A percentile compares a stretch with the other conserved stretches of the same genome.
Conservation (phyloP, 92 coral and sea anemone species). For the Anthopleura xanthogrammica region DNA sequence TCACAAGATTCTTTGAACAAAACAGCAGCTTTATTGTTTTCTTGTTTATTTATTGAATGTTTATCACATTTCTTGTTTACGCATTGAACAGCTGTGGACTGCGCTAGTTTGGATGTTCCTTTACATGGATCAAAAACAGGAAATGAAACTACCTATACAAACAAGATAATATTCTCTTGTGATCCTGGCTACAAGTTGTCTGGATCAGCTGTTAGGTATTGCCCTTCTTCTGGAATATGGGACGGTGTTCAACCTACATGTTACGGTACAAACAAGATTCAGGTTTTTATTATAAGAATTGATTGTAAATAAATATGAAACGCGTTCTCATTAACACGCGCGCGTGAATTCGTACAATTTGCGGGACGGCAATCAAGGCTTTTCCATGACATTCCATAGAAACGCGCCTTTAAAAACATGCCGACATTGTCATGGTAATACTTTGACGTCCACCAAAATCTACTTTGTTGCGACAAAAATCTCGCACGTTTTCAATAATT, state of each 20-base stretch:
- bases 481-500: neutral
- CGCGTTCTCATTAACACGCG: neutral
- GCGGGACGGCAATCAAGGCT: too few species aligned
- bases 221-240: conserved; percentile 61
- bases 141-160: conserved; percentile 45
- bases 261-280: conserved; percentile 4
- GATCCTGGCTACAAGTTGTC: conserved; percentile 48
- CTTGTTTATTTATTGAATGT: neutral
- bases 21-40: too few species aligned
- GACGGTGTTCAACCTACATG: conserved; percentile 37
- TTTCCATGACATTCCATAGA: too few species aligned
- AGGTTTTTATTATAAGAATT: too few species aligned
- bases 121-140: conserved; percentile 51
- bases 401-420: too few species aligned
- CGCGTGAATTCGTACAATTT: too few species aligned
- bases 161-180: conserved; percentile 43
- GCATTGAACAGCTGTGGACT: conserved; percentile 52
- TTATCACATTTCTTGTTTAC: neutral
- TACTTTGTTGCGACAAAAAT: too few species aligned
- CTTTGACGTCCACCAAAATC: too few species aligned
- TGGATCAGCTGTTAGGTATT: conserved; percentile 40
- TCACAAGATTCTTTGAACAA: too few species aligned
- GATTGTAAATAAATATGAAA: neutral
- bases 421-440: too few species aligned
- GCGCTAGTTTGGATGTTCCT: conserved; percentile 50